Evolutionary conservation across 2,888 invertebrate genomes (phyloP).

Genomic region (Rutpela maculata): DNA sequence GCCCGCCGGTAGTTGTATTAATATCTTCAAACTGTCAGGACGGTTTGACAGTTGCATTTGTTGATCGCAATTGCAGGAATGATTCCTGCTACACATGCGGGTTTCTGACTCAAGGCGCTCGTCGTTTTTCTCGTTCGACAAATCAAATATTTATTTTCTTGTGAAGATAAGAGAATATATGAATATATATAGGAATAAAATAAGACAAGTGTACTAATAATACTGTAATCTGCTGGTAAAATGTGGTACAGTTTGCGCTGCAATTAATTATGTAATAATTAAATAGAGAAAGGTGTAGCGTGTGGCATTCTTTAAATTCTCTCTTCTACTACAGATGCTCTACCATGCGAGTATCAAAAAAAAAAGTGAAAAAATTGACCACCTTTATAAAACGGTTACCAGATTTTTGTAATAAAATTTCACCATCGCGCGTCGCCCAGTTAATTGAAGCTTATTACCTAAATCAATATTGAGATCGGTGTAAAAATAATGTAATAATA

Average conservation of each 20-base stretch:
- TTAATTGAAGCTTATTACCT: too few relatives aligned
- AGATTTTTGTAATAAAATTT: too few relatives aligned
- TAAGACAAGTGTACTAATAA: not conserved
- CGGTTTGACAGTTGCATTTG: constrained; percentile 25
- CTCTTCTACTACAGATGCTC: not conserved
- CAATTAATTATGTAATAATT: not conserved
- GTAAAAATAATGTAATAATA: too few relatives aligned
- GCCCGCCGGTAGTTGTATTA: constrained; percentile 18
- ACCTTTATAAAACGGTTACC: too few relatives aligned
- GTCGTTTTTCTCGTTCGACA: constrained; percentile 19
- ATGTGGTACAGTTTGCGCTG: not conserved
- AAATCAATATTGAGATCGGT: too few relatives aligned
- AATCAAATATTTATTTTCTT: constrained; percentile 20
- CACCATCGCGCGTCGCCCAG: too few relatives aligned
- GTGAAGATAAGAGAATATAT: constrained; percentile 13
- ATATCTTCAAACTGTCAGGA: constrained; percentile 4
- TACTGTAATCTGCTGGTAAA: not conserved
- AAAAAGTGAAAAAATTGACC: too few relatives aligned
- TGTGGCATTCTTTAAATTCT: too few relatives aligned
- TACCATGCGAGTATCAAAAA: too few relatives aligned
- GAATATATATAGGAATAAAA: constrained; percentile 5
- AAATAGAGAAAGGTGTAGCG: too few relatives aligned
- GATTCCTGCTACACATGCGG: constrained; percentile 21
- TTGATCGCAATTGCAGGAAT: constrained; percentile 15
- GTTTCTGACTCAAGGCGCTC: constrained; percentile 6